A percentile compares a stretch with the other conserved stretches of the same genome.
Conservation (phyloP, 2,888 invertebrate species). For the Eremobia ochroleuca region DNA sequence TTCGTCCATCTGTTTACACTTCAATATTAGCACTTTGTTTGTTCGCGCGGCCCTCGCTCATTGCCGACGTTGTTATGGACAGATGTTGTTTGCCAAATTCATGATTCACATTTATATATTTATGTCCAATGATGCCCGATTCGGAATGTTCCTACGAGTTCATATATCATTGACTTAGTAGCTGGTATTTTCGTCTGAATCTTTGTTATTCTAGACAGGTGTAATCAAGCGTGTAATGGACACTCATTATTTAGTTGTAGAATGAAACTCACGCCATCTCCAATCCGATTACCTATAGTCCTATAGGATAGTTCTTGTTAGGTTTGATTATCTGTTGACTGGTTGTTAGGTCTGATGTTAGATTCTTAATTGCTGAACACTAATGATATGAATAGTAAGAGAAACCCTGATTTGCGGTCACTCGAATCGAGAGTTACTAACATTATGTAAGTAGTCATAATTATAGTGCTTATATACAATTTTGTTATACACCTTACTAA, state of each 20-base stretch:
- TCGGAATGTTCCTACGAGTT: constrained; percentile 71
- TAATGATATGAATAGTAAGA: neutral
- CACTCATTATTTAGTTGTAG: neutral
- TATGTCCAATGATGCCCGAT: constrained; percentile 78
- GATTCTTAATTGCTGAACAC: neutral
- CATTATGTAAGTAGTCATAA: neutral
- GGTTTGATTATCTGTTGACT: neutral
- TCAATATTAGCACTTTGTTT: constrained; percentile 63
- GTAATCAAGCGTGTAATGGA: neutral
- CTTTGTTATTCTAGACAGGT: constrained; percentile 40
- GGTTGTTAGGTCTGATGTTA: neutral
- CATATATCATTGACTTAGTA: constrained; percentile 57
- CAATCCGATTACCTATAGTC: neutral
- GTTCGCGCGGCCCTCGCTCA: constrained; percentile 72
- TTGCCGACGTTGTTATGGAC: constrained; percentile 78
- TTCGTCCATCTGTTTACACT: constrained; percentile 65
- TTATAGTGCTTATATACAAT: neutral
- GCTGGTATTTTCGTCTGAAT: constrained; percentile 55
- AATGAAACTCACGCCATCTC: neutral
- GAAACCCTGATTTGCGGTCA: neutral
- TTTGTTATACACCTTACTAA: neutral
- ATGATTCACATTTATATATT: constrained; percentile 83
- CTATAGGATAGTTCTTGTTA: neutral
- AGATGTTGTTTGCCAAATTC: constrained; percentile 83
- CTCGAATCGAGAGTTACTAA: neutral